These are phyloP conservation scores for Pristionchus arcanus DNA, from an alignment of 2,888 invertebrate genomes.

Conservation along the genomic window DNA sequence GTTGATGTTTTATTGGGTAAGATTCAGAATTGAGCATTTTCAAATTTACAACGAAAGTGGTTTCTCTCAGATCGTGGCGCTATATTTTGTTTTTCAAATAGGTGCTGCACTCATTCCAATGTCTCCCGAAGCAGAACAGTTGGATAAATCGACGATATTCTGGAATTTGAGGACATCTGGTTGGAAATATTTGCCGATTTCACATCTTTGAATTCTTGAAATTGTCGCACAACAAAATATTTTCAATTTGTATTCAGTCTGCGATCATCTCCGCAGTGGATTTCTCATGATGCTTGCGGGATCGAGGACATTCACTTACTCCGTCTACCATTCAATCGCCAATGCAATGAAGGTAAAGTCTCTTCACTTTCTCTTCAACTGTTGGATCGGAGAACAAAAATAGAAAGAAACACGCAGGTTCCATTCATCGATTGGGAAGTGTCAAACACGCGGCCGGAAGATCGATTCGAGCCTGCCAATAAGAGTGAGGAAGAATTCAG, in stretches of 20 bases:
- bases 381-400: background rate
- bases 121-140: slow-evolving; percentile 29
- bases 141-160: slow-evolving; percentile 50
- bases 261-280: slow-evolving; percentile 72
- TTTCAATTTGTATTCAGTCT: slow-evolving; percentile 61
- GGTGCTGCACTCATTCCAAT: slow-evolving; percentile 31
- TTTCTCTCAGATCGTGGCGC: background rate
- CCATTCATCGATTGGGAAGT: slow-evolving; percentile 71
- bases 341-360: slow-evolving; percentile 65
- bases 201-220: background rate
- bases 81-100: background rate
- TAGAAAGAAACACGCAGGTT: slow-evolving; percentile 56
- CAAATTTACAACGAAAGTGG: background rate
- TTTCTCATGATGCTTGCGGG: slow-evolving; percentile 71
- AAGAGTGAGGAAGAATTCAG: background rate
- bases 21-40: background rate
- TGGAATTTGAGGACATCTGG: slow-evolving; percentile 49
- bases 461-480: slow-evolving; percentile 5
- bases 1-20: slow-evolving; percentile 69
- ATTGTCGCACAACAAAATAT: background rate
- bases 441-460: slow-evolving; percentile 56
- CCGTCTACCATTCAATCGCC: slow-evolving; percentile 66
- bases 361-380: no score
- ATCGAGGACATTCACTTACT: slow-evolving; percentile 63
- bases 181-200: background rate